A percentile compares a stretch with the other conserved stretches of the same genome.
Evolutionary conservation across 2,797 vertebrate genomes (phyloP).

Genomic region (Etheostoma perlongum): DNA sequence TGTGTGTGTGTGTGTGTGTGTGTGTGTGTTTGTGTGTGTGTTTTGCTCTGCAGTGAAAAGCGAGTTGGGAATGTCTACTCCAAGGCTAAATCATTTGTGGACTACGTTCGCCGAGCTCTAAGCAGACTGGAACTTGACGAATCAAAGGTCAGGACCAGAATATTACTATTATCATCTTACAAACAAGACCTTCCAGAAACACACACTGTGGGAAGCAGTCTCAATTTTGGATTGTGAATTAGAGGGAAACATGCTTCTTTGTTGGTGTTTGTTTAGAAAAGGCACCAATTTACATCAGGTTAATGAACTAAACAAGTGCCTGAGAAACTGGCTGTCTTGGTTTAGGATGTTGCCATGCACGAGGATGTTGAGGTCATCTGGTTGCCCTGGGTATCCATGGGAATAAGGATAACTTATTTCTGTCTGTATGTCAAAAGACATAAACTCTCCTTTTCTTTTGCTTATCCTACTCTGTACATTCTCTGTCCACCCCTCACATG

Average conservation of each 20-base stretch:
- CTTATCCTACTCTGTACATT: background rate
- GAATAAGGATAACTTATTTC: constrained; percentile 8
- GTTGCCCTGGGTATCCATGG: constrained; percentile 6
- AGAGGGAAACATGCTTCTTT: constrained; percentile 15
- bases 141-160: constrained; percentile 84
- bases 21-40: constrained; percentile 10
- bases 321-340: background rate
- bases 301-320: background rate
- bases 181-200: constrained; percentile 18
- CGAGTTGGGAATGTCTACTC: constrained; percentile 95
- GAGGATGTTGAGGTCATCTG: constrained; percentile 5
- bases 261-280: constrained; percentile 5
- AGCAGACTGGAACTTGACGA: constrained; percentile 93
- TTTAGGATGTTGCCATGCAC: constrained; percentile 1
- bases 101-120: constrained; percentile 93
- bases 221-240: background rate
- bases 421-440: constrained; percentile 35
- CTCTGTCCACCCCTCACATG: background rate
- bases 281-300: background rate
- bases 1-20: background rate
- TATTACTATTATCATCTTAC: constrained; percentile 6
- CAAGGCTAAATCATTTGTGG: constrained; percentile 92
- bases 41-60: constrained; percentile 79
- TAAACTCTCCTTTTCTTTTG: background rate
- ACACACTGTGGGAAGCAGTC: constrained; percentile 16